phyloP scores from a whole-genome alignment of 2,888 invertebrate species.

The Scaptomyza flava region DNA sequence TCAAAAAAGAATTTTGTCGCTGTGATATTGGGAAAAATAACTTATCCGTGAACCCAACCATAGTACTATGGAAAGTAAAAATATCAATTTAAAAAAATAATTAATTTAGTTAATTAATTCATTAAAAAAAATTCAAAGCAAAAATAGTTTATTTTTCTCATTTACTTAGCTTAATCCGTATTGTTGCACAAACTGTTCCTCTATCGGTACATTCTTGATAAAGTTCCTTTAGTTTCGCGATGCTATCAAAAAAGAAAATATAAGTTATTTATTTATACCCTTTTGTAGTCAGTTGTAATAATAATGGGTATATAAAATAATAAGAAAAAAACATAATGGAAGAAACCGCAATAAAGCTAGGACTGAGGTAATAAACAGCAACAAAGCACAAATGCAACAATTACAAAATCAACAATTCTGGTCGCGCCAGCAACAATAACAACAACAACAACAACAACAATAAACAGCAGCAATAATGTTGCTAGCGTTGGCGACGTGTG shows the following conservation, averaged over 20 bases:
- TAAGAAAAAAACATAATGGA: not conserved
- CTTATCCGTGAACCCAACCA: not conserved
- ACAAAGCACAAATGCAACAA: slow-evolving; percentile 51
- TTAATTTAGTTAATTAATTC: no score
- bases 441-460: slow-evolving; percentile 10
- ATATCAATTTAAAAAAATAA: no score
- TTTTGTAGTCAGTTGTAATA: not conserved
- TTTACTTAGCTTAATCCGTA: no score
- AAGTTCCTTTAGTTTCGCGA: no score
- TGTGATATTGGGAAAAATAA: not conserved
- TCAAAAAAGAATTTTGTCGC: not conserved
- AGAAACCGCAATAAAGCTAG: slow-evolving; percentile 23
- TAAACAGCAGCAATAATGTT: not conserved
- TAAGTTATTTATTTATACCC: not conserved
- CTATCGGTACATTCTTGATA: no score
- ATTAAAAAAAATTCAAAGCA: no score
- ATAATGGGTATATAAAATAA: slow-evolving; percentile 7
- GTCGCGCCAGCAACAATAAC: slow-evolving; percentile 46
- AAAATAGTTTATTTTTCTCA: no score
- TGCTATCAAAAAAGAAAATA: no score
- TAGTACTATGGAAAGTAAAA: not conserved
- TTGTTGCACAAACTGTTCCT: no score
- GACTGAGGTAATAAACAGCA: slow-evolving; percentile 19
- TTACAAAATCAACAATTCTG: slow-evolving; percentile 75
- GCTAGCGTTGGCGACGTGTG: slow-evolving; percentile 34